phyloP scores from a whole-genome alignment of 1,140 invertebrate species.

The Rhagoletis zephyria region DNA sequence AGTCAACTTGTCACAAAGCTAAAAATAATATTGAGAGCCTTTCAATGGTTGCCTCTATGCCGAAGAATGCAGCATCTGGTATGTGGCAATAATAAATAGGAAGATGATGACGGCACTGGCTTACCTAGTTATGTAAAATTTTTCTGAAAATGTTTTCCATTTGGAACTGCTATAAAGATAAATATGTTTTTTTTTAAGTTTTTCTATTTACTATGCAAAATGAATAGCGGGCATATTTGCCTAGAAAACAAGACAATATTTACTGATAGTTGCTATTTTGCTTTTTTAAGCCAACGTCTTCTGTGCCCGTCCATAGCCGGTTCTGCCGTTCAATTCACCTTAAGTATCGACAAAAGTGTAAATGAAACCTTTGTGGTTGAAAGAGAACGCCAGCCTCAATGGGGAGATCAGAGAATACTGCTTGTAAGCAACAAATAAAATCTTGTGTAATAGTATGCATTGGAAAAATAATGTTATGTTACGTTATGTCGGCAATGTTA shows the following conservation, averaged over 20 bases:
- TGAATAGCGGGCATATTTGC: not conserved
- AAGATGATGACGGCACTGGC: not conserved
- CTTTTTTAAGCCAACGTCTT: slow-evolving; percentile 15
- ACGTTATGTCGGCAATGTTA: too few species aligned
- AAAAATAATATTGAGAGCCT: slow-evolving; percentile 48
- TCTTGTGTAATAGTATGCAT: not conserved
- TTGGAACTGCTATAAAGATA: not conserved
- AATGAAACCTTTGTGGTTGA: slow-evolving; percentile 34
- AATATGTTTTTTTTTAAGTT: slow-evolving; percentile 5
- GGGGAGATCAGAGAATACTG: not conserved
- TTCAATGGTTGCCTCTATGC: not conserved
- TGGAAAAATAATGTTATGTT: too few species aligned
- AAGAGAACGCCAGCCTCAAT: not conserved
- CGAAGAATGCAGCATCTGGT: slow-evolving; percentile 11
- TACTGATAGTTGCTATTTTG: not conserved
- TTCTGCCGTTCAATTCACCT: not conserved
- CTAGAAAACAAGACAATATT: too few species aligned
- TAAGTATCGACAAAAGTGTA: not conserved
- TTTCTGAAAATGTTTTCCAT: not conserved
- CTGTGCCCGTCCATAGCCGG: not conserved
- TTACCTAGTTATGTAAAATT: not conserved
- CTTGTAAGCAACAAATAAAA: not conserved
- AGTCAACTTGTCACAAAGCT: slow-evolving; percentile 36
- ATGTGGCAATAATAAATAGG: slow-evolving; percentile 25
- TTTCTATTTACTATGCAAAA: not conserved